Evolutionary conservation across 2,888 invertebrate species (phyloP), one percentile per base, ranked within the genome.

Genomic region (Zonitis immaculata): DNA sequence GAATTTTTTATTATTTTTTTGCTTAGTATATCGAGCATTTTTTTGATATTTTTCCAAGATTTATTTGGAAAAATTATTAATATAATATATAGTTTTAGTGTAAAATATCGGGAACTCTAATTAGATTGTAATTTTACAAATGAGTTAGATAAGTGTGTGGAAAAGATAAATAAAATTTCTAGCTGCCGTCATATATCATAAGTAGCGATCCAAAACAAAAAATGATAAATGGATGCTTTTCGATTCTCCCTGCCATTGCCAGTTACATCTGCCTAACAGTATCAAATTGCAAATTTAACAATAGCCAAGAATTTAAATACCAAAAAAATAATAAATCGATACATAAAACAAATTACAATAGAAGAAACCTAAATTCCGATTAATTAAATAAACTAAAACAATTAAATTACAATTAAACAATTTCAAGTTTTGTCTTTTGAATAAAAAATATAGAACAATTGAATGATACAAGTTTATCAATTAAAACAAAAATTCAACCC

Each of bases 171-270:
- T 60, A 58, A 60, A n/a, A 60, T 60, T 47, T 47, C 32, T 50
- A 45, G 54, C 52, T 47, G 51, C 49, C 54, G 54, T 47, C 57
- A 59, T 61, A 57, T 61, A 61, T 61, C 61, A 59, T 58, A 54
- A 56, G 54, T 56, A 53, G 56, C 52, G 52, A 54, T 52, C 51
- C 56, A 54, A 51, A 6, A 8, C 1, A 16, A 12, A 54, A 54
- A 54, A 61, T 61, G 59, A 61, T 59, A 61, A 61, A 61, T 61
- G 61, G 59, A 59, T 54, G 58, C 56, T 61, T 56, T 61, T 61
- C 60, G 60, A 59, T 59, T 57, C 58, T 51, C 57, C 48, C 53
- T 59, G 60, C 52, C 60, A 57, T 61, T 51, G 42, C 52, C 60
- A 59, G 56, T 59, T 61, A 57, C 55, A 61, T 59, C 53, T 57